Evolutionary conservation across 2,888 invertebrate species (phyloP).

Genomic region (Euplexia lucipara): DNA sequence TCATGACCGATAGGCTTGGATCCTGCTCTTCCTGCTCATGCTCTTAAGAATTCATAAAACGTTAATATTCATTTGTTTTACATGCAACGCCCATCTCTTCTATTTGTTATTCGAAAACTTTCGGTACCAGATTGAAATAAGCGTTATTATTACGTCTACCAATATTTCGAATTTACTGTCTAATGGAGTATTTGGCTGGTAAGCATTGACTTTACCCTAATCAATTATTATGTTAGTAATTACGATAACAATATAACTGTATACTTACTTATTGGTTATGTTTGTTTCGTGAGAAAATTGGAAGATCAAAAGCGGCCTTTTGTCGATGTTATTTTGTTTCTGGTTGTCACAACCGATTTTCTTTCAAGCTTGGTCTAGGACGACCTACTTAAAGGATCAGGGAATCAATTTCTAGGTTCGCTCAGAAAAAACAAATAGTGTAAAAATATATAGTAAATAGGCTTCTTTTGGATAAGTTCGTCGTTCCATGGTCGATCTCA

Average conservation of each 20-base stretch:
- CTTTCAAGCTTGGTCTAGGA: background rate
- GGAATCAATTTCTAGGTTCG: background rate
- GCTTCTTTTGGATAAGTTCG: no score
- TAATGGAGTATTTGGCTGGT: slow-evolving; percentile 4
- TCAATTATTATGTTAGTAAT: slow-evolving; percentile 17
- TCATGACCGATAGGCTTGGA: no score
- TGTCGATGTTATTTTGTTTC: background rate
- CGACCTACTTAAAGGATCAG: background rate
- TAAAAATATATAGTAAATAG: no score
- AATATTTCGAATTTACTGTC: slow-evolving; percentile 38
- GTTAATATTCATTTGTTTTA: slow-evolving; percentile 1
- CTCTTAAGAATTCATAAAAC: background rate
- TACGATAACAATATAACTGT: background rate
- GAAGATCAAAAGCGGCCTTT: background rate
- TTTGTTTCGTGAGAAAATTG: background rate
- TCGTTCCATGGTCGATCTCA: no score
- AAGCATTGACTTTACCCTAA: slow-evolving; percentile 3
- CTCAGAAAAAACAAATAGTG: background rate
- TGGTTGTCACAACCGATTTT: background rate
- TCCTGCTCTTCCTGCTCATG: background rate
- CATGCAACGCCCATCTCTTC: slow-evolving; percentile 1
- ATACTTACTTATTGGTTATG: background rate
- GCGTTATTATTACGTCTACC: slow-evolving; percentile 36
- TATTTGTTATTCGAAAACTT: background rate
- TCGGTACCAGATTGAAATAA: slow-evolving; percentile 33